These are phyloP conservation scores for Pavo muticus DNA, from an alignment of 2,113 vertebrate species.

Conservation along the genomic window DNA sequence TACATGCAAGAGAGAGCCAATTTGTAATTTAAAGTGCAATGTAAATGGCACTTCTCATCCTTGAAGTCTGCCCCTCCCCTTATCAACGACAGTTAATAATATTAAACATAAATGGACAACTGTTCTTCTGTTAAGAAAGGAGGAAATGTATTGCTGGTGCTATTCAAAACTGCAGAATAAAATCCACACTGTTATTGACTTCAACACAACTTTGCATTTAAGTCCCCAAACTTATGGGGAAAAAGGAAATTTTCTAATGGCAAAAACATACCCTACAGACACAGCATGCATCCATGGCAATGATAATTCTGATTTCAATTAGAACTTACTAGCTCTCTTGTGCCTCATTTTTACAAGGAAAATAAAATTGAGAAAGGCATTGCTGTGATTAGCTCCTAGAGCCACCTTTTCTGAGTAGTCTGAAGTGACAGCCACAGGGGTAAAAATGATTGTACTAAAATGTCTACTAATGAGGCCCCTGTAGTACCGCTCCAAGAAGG, in stretches of 20 bases:
- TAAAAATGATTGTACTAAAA: conserved; percentile 74
- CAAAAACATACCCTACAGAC: conserved; percentile 56
- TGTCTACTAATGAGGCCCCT: conserved; percentile 75
- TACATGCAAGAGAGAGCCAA: neutral
- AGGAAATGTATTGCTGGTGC: neutral
- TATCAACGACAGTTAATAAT: neutral
- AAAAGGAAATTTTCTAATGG: conserved; percentile 31
- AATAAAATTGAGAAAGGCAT: conserved; percentile 73
- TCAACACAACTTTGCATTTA: conserved; percentile 31
- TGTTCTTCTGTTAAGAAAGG: neutral
- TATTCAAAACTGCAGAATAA: neutral
- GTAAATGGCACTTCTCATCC: neutral
- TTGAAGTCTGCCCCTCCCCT: neutral
- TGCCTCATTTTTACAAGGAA: conserved; percentile 62
- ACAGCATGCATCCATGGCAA: conserved; percentile 61
- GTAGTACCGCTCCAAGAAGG: conserved; percentile 70
- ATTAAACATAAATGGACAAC: neutral
- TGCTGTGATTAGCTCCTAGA: conserved; percentile 71
- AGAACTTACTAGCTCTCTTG: conserved; percentile 68
- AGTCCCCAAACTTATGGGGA: neutral
- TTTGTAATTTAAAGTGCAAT: neutral
- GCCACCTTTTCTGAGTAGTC: conserved; percentile 73
- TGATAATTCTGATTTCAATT: conserved; percentile 78
- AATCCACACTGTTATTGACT: neutral
- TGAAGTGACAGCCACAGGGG: conserved; percentile 74